Evolutionary conservation across 2,888 invertebrate genomes (phyloP).

Genomic region (Cryptocephalus primarius): DNA sequence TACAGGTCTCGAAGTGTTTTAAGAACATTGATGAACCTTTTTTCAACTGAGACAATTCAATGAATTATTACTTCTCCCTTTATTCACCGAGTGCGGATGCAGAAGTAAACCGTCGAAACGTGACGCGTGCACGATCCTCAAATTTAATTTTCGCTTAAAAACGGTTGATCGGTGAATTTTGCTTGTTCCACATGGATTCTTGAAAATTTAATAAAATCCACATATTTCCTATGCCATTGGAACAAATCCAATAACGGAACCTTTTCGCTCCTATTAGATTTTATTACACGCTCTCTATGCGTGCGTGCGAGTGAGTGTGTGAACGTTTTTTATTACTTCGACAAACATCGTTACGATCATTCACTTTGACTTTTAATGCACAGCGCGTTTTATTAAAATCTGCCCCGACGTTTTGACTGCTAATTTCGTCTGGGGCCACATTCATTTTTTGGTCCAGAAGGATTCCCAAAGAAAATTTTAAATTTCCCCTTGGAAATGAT

Average conservation of each 20-base stretch:
- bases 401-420: slow-evolving; percentile 9
- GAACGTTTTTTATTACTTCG: slow-evolving; percentile 22
- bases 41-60: too few relatives aligned
- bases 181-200: slow-evolving; percentile 26
- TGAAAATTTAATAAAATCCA: slow-evolving; percentile 30
- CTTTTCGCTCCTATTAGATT: slow-evolving; percentile 27
- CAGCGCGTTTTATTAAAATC: slow-evolving; percentile 1
- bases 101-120: too few relatives aligned
- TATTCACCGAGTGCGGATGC: too few relatives aligned
- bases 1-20: too few relatives aligned
- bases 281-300: slow-evolving; percentile 16
- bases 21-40: too few relatives aligned
- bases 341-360: slow-evolving; percentile 16
- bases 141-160: too few relatives aligned
- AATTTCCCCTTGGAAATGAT: too few relatives aligned
- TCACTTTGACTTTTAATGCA: not conserved
- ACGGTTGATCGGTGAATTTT: slow-evolving; percentile 8
- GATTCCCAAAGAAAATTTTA: too few relatives aligned
- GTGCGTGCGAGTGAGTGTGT: not conserved
- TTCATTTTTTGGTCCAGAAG: too few relatives aligned
- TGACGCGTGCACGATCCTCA: too few relatives aligned
- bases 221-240: slow-evolving; percentile 20
- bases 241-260: slow-evolving; percentile 26
- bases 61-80: too few relatives aligned
- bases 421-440: not conserved